These are phyloP conservation scores for Leptodactylus fuscus DNA, from an alignment of 2,113 vertebrate genomes.

Conservation along the genomic window DNA sequence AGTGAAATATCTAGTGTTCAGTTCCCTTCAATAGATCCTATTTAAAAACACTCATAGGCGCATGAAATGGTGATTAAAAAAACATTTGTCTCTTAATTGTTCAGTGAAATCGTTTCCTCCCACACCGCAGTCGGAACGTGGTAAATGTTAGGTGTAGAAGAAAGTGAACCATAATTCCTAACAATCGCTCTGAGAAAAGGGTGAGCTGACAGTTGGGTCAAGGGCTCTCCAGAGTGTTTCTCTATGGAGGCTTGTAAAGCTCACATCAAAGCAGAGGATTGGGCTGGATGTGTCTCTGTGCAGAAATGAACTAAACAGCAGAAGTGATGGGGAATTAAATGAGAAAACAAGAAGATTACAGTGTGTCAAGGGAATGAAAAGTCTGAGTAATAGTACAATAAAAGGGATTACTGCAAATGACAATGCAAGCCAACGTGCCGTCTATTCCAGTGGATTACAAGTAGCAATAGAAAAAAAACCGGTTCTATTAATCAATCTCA, in stretches of 20 bases:
- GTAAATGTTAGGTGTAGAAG: background rate
- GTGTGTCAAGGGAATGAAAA: conserved; percentile 28
- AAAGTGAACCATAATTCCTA: background rate
- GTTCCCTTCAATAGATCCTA: background rate
- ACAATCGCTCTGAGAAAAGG: conserved; percentile 1
- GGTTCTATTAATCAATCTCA: conserved; percentile 13
- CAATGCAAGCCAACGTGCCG: background rate
- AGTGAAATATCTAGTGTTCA: background rate
- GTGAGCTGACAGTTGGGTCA: conserved; percentile 22
- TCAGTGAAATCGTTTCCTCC: background rate
- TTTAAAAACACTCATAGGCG: background rate
- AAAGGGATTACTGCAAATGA: conserved; percentile 20
- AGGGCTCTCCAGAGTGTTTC: conserved; percentile 10
- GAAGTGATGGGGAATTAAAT: conserved; percentile 30
- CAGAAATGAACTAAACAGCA: conserved; percentile 27
- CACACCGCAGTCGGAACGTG: background rate
- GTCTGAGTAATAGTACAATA: background rate
- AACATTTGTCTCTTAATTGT: background rate
- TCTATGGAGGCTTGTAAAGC: conserved; percentile 9
- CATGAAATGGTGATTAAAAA: background rate
- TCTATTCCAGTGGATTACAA: conserved; percentile 5
- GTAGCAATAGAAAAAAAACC: background rate
- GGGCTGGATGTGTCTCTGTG: background rate
- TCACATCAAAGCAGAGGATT: conserved; percentile 4
- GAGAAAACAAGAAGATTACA: conserved; percentile 34